These are phyloP conservation scores for Neomorphus geoffroyi DNA, from an alignment of 2,797 vertebrate genomes.

Conservation along the genomic window DNA sequence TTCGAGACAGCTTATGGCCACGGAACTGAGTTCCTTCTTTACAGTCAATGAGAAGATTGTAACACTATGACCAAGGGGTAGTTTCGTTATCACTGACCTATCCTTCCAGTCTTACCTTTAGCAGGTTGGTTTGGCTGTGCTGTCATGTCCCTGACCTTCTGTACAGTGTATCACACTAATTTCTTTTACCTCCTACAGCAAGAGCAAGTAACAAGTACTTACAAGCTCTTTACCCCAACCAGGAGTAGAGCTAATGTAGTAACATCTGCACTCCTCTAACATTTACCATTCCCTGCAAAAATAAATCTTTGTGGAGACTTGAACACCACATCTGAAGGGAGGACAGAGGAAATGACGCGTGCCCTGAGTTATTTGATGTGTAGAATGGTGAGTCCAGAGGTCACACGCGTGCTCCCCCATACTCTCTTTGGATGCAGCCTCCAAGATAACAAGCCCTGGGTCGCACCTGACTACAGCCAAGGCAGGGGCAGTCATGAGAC, in stretches of 20 bases:
- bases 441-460: background rate
- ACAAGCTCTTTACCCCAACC: background rate
- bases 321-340: background rate
- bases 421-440: background rate
- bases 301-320: background rate
- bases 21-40: background rate
- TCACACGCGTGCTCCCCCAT: background rate
- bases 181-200: background rate
- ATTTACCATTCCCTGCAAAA: background rate
- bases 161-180: accelerated
- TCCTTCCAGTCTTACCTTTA: background rate
- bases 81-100: background rate
- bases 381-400: background rate
- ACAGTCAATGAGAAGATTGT: background rate
- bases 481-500: background rate
- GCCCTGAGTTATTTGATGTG: background rate
- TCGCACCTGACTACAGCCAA: background rate
- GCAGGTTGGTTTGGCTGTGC: background rate
- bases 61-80: background rate
- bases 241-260: background rate
- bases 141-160: background rate
- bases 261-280: background rate
- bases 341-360: background rate
- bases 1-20: background rate
- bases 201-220: background rate